Evolutionary conservation across 2,797 vertebrate genomes (phyloP).

Genomic region (Pseudochromis fuscus): DNA sequence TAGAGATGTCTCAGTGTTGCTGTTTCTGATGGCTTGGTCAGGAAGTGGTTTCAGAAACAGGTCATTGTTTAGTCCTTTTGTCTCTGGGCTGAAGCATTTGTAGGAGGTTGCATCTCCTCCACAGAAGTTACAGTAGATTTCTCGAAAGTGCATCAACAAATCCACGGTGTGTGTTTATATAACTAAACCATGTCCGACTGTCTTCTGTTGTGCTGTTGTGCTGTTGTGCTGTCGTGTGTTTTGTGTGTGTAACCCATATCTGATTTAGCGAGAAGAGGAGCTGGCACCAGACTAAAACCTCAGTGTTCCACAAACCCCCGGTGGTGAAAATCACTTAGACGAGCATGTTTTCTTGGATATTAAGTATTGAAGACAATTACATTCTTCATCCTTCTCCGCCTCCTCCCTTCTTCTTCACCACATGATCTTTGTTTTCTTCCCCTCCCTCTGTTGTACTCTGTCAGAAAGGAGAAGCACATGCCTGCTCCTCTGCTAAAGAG

Average conservation of each 20-base stretch:
- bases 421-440: constrained; percentile 32
- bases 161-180: background rate
- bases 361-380: constrained; percentile 71
- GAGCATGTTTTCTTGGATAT: constrained; percentile 62
- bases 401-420: background rate
- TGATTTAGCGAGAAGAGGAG: constrained; percentile 17
- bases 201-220: constrained; percentile 18
- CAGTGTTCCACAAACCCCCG: constrained; percentile 30
- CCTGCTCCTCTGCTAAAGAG: constrained; percentile 41
- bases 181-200: constrained; percentile 29
- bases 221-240: background rate
- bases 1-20: too few relatives aligned
- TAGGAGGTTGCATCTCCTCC: background rate
- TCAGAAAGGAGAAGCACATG: constrained; percentile 42
- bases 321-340: constrained; percentile 59
- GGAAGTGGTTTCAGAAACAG: background rate
- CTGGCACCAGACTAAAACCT: constrained; percentile 15
- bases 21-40: too few relatives aligned
- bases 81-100: constrained; percentile 4
- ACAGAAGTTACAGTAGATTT: background rate
- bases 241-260: constrained; percentile 10
- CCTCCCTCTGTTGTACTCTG: constrained; percentile 40
- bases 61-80: background rate
- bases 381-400: constrained; percentile 22
- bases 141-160: constrained; percentile 16